These are phyloP conservation scores for Rugalucina vietnamica DNA, from an alignment of 2,888 invertebrate species.

Conservation along the genomic window DNA sequence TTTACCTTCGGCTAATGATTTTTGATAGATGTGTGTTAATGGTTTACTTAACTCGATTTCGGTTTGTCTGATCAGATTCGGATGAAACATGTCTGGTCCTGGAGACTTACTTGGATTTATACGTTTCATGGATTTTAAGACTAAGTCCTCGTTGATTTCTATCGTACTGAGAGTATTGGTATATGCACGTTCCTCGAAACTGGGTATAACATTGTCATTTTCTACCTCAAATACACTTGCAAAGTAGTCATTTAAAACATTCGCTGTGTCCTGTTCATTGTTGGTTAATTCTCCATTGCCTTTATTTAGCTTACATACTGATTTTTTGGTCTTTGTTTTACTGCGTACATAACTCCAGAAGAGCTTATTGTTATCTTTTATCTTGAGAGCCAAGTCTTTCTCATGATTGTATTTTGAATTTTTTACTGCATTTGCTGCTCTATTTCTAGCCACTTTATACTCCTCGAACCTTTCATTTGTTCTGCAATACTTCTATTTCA, in stretches of 20 bases:
- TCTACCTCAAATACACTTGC: neutral
- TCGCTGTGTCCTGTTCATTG: neutral
- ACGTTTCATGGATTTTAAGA: too few relatives aligned
- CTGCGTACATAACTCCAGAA: neutral
- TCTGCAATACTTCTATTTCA: neutral
- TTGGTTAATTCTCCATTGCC: neutral
- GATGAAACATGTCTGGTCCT: too few relatives aligned
- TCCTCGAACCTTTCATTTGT: neutral
- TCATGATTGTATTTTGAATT: neutral
- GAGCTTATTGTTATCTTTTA: neutral
- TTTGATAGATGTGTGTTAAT: neutral
- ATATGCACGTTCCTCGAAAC: too few relatives aligned
- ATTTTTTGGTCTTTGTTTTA: neutral
- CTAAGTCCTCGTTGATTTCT: too few relatives aligned
- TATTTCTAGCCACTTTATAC: neutral
- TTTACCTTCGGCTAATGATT: slow-evolving; percentile 23
- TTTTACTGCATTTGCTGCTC: neutral
- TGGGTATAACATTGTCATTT: too few relatives aligned
- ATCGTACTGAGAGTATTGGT: too few relatives aligned
- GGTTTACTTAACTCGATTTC: neutral
- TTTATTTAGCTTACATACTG: neutral
- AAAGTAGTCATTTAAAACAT: neutral
- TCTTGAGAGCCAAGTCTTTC: neutral
- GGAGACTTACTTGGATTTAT: too few relatives aligned
- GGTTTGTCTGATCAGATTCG: neutral